These are phyloP conservation scores for Ceuthmochares aereus DNA, from an alignment of 2,113 vertebrate species.

Conservation along the genomic window DNA sequence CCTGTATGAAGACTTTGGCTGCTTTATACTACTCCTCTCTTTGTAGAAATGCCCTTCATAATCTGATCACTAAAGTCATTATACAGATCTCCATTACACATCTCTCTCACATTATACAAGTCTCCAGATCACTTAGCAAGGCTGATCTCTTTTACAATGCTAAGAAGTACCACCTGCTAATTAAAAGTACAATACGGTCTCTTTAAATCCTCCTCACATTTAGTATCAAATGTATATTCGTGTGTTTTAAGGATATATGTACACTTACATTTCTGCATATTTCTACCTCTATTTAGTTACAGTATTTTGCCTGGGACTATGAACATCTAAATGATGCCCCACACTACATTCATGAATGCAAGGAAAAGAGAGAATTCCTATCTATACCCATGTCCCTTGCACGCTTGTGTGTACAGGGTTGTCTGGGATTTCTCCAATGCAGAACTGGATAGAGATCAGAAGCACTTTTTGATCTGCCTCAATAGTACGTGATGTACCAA, in stretches of 20 bases:
- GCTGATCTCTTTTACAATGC: constrained; percentile 38
- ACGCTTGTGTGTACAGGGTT: not conserved
- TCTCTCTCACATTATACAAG: not conserved
- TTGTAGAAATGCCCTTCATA: constrained; percentile 48
- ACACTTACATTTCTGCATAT: constrained; percentile 1
- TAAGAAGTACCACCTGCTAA: constrained; percentile 51
- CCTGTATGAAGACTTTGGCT: not conserved
- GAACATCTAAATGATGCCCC: not conserved
- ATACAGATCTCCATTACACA: not conserved
- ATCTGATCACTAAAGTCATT: not conserved
- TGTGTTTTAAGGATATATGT: constrained; percentile 39
- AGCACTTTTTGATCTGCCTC: not conserved
- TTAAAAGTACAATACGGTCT: constrained; percentile 31
- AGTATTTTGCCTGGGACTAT: not conserved
- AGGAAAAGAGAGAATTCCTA: not conserved
- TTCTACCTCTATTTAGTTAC: not conserved
- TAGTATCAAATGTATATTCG: constrained; percentile 40
- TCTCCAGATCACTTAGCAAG: constrained; percentile 41
- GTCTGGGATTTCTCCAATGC: not conserved
- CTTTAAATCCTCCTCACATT: constrained; percentile 45
- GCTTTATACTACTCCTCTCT: not conserved
- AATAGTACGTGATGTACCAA: not conserved
- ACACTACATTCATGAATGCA: not conserved
- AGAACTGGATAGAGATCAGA: not conserved
- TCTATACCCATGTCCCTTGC: not conserved